Evolutionary conservation across 1,140 invertebrate species (phyloP).

Genomic region (Drosophila pectinifera): DNA sequence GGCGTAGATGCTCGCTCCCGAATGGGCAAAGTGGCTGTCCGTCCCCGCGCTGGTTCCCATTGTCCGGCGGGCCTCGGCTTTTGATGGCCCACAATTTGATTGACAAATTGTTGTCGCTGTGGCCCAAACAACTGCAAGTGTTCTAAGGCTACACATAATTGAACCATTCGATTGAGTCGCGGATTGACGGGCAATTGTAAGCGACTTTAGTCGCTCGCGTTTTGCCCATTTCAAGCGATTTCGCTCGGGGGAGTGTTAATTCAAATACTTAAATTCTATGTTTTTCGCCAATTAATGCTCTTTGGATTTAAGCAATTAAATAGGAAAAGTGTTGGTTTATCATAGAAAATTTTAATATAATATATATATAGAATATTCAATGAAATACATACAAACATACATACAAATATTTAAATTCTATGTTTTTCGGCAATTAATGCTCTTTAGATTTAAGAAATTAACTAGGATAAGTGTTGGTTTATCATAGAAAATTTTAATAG

Average conservation of each 20-base stretch:
- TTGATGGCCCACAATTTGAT: constrained; percentile 53
- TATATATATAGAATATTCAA: too few species aligned
- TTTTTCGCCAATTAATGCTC: constrained; percentile 1
- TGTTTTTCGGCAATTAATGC: constrained; percentile 2
- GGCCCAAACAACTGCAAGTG: constrained; percentile 42
- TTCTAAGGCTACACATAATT: constrained; percentile 66
- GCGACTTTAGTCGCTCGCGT: constrained; percentile 24
- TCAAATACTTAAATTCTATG: constrained; percentile 9
- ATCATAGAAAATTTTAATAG: too few species aligned
- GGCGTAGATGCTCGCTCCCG: constrained; percentile 22
- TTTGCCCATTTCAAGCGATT: background rate
- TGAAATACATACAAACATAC: too few species aligned
- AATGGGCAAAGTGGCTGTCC: constrained; percentile 14
- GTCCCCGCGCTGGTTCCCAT: background rate
- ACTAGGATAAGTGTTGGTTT: too few species aligned
- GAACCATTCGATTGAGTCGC: constrained; percentile 27
- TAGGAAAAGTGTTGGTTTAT: too few species aligned
- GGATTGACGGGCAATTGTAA: constrained; percentile 53
- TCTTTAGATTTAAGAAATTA: constrained; percentile 6
- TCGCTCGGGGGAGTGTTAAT: constrained; percentile 14
- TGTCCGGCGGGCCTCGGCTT: constrained; percentile 22
- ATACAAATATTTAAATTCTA: constrained; percentile 7
- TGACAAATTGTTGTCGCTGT: constrained; percentile 67
- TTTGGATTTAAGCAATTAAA: constrained; percentile 4
- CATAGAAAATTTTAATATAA: too few species aligned